These are phyloP conservation scores for Lamellibrachia columna DNA, from an alignment of 2,888 invertebrate species.

Conservation along the genomic window DNA sequence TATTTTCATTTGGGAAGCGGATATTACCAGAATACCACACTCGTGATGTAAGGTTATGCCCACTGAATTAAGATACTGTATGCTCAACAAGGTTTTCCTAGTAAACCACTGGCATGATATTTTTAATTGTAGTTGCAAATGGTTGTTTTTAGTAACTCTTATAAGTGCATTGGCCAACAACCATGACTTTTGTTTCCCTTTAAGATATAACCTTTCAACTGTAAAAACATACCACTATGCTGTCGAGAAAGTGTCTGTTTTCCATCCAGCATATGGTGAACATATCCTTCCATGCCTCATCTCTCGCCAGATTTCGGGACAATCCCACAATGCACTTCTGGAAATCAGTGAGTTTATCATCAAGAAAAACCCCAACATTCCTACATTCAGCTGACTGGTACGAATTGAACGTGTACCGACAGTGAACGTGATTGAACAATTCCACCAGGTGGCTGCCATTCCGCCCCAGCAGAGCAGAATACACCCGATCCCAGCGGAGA, in stretches of 20 bases:
- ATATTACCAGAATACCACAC: no score
- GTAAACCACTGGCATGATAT: no score
- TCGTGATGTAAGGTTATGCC: no score
- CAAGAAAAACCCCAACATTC: slow-evolving; percentile 4
- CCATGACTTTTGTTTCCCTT: no score
- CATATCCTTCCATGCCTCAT: not conserved
- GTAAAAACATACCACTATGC: not conserved
- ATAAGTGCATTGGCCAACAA: no score
- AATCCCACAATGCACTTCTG: slow-evolving; percentile 12
- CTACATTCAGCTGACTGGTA: not conserved
- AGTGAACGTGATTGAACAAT: not conserved
- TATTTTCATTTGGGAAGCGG: no score
- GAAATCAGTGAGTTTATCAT: slow-evolving; percentile 7
- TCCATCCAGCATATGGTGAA: not conserved
- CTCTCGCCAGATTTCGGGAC: not conserved
- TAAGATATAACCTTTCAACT: not conserved
- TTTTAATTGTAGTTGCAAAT: no score
- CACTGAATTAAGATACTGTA: no score
- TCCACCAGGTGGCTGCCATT: not conserved
- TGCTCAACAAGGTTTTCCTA: no score
- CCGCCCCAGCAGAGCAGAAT: not conserved
- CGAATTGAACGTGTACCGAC: not conserved
- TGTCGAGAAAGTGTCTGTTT: not conserved
- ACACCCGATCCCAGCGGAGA: not conserved
- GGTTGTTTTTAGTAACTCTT: no score